A percentile compares a stretch with the other conserved stretches of the same genome.
These are phyloP conservation scores for Microhierax caerulescens DNA, from an alignment of 2,797 vertebrate genomes.

Conservation along the genomic window DNA sequence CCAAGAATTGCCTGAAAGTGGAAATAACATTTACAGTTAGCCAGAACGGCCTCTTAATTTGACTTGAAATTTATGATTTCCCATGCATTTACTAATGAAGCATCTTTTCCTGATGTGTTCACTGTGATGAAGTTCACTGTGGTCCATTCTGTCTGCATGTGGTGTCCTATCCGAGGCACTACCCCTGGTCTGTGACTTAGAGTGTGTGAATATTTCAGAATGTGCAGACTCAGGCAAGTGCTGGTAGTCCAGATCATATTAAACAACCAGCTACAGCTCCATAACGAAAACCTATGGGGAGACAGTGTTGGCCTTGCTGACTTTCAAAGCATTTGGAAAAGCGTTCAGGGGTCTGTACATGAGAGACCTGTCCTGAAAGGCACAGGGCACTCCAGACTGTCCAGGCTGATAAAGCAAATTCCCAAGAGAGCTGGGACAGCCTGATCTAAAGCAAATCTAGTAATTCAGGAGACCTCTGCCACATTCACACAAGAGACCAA, in stretches of 20 bases:
- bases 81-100: background rate
- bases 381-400: background rate
- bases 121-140: background rate
- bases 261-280: background rate
- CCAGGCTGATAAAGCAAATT: background rate
- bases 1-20: background rate
- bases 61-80: background rate
- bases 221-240: background rate
- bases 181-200: no score
- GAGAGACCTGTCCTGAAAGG: background rate
- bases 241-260: background rate
- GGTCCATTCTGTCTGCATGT: background rate
- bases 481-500: background rate
- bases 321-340: background rate
- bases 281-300: background rate
- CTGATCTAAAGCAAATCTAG: background rate
- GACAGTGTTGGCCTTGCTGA: background rate
- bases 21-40: background rate
- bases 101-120: background rate
- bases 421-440: background rate
- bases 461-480: background rate
- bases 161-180: background rate
- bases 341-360: background rate
- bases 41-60: background rate
- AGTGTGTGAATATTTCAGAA: background rate